These are phyloP conservation scores for Gymnarchus niloticus DNA, from an alignment of 2,113 vertebrate species.

Conservation along the genomic window DNA sequence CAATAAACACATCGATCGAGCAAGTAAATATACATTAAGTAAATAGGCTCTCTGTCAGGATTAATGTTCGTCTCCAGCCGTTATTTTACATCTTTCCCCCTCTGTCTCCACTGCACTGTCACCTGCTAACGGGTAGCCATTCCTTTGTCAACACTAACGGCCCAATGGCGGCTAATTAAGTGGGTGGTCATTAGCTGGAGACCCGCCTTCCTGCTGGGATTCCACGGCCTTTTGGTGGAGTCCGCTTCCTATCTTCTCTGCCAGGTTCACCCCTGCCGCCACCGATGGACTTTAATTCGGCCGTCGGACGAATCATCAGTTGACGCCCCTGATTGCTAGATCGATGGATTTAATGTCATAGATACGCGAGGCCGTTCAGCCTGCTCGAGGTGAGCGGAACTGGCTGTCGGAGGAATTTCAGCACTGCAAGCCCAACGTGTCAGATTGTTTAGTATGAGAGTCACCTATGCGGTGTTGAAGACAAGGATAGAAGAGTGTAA, in stretches of 20 bases:
- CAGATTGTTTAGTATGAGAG: conserved; percentile 24
- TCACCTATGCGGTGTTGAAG: not conserved
- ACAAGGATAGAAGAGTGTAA: conserved; percentile 5
- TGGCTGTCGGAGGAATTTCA: conserved; percentile 36
- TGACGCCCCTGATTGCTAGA: conserved; percentile 35
- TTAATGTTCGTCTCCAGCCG: not conserved
- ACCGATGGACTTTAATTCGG: conserved; percentile 22
- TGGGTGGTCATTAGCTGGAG: not conserved
- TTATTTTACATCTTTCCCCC: not conserved
- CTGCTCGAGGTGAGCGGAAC: conserved; percentile 11
- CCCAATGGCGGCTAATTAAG: not conserved
- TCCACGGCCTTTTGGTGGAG: not conserved
- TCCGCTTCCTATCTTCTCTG: not conserved
- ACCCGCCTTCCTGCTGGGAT: not conserved
- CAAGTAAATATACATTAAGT: not conserved
- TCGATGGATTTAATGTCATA: conserved; percentile 45
- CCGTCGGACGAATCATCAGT: conserved; percentile 31
- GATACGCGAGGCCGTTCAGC: conserved; percentile 38
- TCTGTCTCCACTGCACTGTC: not conserved
- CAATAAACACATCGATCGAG: not conserved
- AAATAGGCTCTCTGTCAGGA: not conserved
- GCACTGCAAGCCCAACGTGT: conserved; percentile 32
- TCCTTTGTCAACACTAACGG: not conserved
- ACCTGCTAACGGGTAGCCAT: not conserved
- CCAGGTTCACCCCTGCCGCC: not conserved